Evolutionary conservation across 2,888 invertebrate genomes (phyloP).

Genomic region (Brachypterus glaber): DNA sequence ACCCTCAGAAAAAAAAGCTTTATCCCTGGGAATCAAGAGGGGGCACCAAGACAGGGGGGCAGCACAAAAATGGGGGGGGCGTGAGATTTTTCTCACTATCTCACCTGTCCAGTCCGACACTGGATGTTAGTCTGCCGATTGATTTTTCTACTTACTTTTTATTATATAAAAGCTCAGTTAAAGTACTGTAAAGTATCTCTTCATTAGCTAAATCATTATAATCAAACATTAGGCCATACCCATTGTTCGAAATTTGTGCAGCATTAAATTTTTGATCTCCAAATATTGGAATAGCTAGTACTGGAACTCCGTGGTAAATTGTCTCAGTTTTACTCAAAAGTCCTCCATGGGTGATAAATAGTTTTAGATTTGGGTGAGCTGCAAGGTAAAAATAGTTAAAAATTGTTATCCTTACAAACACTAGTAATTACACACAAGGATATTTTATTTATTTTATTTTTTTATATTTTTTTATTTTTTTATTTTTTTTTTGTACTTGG

Average conservation of each 20-base stretch:
- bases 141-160: conserved; percentile 15
- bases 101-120: no score
- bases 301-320: conserved; percentile 20
- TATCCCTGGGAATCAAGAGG: no score
- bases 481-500: no score
- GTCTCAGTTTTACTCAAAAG: conserved; percentile 22
- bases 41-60: no score
- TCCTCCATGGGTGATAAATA: conserved; percentile 24
- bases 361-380: conserved; percentile 23
- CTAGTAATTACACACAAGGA: no score
- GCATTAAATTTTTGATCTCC: conserved; percentile 22
- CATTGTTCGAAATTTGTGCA: conserved; percentile 14
- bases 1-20: no score
- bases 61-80: no score
- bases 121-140: no score
- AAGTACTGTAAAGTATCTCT: conserved; percentile 11
- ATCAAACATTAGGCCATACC: conserved; percentile 18
- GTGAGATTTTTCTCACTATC: no score
- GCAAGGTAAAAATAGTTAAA: conserved; percentile 1
- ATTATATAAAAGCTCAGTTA: conserved; percentile 19
- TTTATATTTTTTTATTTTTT: no score
- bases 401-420: background rate
- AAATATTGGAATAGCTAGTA: conserved; percentile 21
- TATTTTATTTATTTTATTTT: no score
- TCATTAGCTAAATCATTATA: conserved; percentile 16